Base-by-base conservation (phyloP, 1,140 invertebrate genomes). In the Macrobrachium nipponense region DNA sequence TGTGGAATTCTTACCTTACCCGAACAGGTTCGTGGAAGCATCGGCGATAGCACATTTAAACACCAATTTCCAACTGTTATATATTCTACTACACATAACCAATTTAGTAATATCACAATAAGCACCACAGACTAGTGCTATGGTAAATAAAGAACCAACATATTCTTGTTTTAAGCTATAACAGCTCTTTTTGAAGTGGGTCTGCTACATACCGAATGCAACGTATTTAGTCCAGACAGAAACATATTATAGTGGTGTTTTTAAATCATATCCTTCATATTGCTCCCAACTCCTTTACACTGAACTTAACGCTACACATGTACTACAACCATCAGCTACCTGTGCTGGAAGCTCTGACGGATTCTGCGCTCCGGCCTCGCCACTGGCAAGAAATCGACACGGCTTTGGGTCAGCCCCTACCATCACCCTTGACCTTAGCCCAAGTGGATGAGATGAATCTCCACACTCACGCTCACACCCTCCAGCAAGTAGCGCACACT, bases 311-410 rank as follows among this genome's bases (percentile, higher is more conserved):
- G 51, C 5, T 6, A 51, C 0, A 27, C 43, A 15, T 70, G 5
- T 64, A 18, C 15, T 68, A 10, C 20, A 17, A 20, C 11, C 18
- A 15, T 7, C 61, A 88, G 87, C 62, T 88, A 36, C 83, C 87
- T 17, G 83, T 88, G 20, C 58, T 88, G 64, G 87, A 82, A 43
- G 87, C 83, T n/a, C 73, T 88, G 8, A 86, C 82, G 7, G 83
- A 88, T 20, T 76, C 87, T 17, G 80, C 83, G 12, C 88, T 89
- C 5, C 82, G 86, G 5, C 79, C 88, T 8, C 72, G 88, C 14
- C 88, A 89, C 73, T 86, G 82, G 86, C 82, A 87, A 80, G 82
- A 89, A 76, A 86, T 89, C 58, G 86, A 89, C 51, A 78, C 64
- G 23, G 86, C 77, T 58, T 66, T 87, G 12, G 62, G 86, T 23